Evolutionary conservation across 2,888 invertebrate genomes (phyloP), one percentile per base, ranked within the genome.

Genomic region (Ditula angustiorana): DNA sequence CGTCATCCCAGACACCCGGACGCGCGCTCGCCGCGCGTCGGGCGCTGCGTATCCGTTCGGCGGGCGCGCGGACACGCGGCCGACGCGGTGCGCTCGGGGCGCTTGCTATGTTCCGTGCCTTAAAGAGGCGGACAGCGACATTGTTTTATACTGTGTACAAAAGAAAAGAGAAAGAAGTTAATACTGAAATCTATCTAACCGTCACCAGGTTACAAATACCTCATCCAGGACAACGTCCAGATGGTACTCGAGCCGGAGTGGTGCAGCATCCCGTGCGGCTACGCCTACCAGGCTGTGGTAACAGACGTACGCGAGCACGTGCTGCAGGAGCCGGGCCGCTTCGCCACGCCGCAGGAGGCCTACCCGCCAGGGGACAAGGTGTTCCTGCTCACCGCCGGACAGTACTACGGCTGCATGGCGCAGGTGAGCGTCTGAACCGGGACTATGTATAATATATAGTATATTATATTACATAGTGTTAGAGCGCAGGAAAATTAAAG

Each of bases 371-470:
- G 95, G 0, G 94, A 94, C 57, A 77, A 79, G 1, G 96, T 97
- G 72, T 98, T 98, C 82, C 71, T 93, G 28, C 94, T 97, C 85
- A 93, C 98, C 0, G 95, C 95, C 5, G 95, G 95, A 70, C 96
- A 96, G 5, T 95, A 96, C 85, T 98, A 98, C 81, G 98, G 98
- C 0, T 94, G 95, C 50, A 92, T 95, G 81, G 98, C 96, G 52
- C 94, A 95, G 77, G 97, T 98, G 0, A 79, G 92, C 80, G 19
- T 0, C 13, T 2, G 19, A 41, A n/a, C n/a, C n/a, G n/a, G n/a
- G n/a, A n/a, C n/a, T n/a, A n/a, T n/a, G 26, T 26, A 26, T 26
- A 26, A 26, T 26, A 26, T n/a, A n/a, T n/a, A n/a, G n/a, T n/a
- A n/a, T n/a, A n/a, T n/a, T n/a, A n/a, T n/a, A n/a, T n/a, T n/a